phyloP scores from a whole-genome alignment of 2,113 vertebrate genomes.

The Rhea pennata region DNA sequence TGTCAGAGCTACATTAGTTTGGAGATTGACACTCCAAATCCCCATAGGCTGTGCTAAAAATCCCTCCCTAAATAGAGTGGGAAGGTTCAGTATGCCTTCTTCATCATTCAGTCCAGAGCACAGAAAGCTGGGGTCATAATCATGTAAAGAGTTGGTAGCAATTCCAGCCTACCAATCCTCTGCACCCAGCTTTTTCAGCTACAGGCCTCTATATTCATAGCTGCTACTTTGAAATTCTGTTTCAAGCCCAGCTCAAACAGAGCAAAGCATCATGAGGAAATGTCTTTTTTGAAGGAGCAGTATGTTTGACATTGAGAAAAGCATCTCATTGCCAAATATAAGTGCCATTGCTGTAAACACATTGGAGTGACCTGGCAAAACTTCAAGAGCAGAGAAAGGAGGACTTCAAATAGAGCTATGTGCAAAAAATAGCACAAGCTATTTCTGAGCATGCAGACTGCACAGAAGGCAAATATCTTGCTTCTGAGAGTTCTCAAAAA shows the following conservation, averaged over 20 bases:
- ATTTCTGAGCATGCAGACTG: not conserved
- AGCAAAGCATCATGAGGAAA: not conserved
- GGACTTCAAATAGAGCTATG: too few species aligned
- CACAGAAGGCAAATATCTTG: not conserved
- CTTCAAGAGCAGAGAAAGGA: too few species aligned
- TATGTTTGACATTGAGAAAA: not conserved
- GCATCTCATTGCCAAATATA: not conserved
- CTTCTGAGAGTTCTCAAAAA: not conserved
- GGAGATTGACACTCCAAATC: too few species aligned
- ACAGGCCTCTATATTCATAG: not conserved
- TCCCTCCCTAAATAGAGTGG: not conserved
- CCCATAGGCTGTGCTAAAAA: too few species aligned
- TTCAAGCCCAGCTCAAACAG: not conserved
- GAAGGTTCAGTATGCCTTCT: not conserved
- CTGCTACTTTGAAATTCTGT: not conserved
- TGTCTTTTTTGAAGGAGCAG: not conserved
- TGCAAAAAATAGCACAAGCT: too few species aligned
- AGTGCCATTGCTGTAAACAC: rapidly evolving
- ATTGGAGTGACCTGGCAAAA: not conserved
- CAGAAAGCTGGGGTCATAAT: not conserved
- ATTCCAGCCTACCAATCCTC: too few species aligned
- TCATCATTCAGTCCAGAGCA: not conserved
- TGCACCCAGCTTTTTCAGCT: not conserved
- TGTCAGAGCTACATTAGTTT: too few species aligned
- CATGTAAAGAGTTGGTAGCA: not conserved